Conservation (phyloP, 2,888 invertebrate species). For the Spisula subtruncata region DNA sequence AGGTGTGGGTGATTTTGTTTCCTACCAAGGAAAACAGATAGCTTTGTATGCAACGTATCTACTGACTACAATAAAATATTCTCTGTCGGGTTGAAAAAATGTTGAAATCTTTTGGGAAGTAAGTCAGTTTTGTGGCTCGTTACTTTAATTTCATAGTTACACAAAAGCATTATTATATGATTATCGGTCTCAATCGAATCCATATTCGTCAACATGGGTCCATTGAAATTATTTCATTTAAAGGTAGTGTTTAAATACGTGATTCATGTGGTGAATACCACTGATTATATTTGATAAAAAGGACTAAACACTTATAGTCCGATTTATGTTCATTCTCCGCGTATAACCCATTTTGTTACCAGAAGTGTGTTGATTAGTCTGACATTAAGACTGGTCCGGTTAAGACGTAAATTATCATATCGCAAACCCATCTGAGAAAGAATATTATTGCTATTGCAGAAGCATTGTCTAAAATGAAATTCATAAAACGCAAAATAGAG, state of each 20-base stretch:
- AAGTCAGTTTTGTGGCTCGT: no score
- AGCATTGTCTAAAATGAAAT: slow-evolving; percentile 40
- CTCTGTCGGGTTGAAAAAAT: not conserved
- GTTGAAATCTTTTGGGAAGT: not conserved
- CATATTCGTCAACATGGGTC: not conserved
- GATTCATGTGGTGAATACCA: no score
- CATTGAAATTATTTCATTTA: not conserved
- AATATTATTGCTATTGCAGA: not conserved
- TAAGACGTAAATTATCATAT: not conserved
- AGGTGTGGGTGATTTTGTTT: not conserved
- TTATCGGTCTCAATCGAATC: no score
- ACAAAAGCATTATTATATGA: no score
- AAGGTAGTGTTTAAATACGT: no score
- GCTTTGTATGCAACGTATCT: not conserved
- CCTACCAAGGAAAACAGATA: not conserved
- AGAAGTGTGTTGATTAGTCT: not conserved
- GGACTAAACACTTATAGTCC: not conserved
- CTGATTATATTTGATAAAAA: no score
- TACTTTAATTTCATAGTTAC: no score
- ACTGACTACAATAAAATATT: no score
- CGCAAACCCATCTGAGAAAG: not conserved
- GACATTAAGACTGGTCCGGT: not conserved
- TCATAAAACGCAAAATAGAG: slow-evolving; percentile 38
- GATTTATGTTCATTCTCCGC: not conserved
- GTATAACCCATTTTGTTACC: not conserved